Conservation (phyloP, 2,888 invertebrate species). For the Gastracanthus pulcherrimus region DNA sequence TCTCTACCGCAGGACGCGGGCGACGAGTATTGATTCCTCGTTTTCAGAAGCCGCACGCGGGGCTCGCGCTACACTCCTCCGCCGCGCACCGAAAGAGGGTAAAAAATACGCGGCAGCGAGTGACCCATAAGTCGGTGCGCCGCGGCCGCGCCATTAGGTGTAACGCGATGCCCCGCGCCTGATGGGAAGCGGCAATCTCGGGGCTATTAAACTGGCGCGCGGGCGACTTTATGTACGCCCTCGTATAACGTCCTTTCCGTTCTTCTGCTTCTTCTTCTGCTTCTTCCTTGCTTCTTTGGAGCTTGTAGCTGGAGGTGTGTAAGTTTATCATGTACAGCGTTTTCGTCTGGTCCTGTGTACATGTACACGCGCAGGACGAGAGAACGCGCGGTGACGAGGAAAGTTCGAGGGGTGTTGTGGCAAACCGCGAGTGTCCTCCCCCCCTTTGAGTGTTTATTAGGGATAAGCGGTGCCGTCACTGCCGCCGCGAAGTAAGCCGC, state of each 20-base stretch:
- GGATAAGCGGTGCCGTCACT: no score
- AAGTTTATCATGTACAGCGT: no score
- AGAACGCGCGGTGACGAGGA: no score
- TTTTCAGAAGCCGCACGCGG: not conserved
- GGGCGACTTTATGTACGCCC: constrained; percentile 53
- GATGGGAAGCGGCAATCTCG: constrained; percentile 60
- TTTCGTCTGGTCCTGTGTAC: no score
- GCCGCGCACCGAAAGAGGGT: not conserved
- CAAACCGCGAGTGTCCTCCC: no score
- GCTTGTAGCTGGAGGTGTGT: no score
- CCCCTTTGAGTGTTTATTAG: constrained; percentile 15
- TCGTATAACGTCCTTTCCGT: constrained; percentile 39
- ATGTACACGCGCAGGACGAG: no score
- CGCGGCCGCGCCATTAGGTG: constrained; percentile 56
- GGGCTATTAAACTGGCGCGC: constrained; percentile 56
- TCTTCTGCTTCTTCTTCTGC: not conserved
- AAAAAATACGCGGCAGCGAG: constrained; percentile 6
- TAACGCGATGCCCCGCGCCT: constrained; percentile 59
- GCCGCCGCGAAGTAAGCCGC: no score
- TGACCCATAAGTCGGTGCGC: constrained; percentile 43
- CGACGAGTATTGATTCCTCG: constrained; percentile 51
- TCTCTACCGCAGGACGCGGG: not conserved
- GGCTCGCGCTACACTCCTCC: not conserved
- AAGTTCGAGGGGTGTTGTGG: no score
- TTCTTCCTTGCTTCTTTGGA: not conserved